Evolutionary conservation across 2,888 invertebrate genomes (phyloP).

Genomic region (Caenorhabditis sinica): DNA sequence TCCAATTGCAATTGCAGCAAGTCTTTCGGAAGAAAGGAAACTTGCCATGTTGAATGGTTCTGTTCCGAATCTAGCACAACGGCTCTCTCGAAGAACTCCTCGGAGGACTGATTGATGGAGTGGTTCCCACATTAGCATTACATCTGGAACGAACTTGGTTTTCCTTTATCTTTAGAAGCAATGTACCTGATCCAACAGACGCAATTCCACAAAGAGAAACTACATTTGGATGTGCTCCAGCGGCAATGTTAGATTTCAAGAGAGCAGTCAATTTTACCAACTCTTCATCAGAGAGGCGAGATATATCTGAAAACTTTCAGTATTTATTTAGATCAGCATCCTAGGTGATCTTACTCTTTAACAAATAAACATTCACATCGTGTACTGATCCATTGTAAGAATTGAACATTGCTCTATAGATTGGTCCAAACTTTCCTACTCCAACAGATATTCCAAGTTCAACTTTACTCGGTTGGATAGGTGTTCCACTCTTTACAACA

Average conservation of each 20-base stretch:
- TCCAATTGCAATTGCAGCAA: constrained; percentile 66
- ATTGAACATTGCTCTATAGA: constrained; percentile 65
- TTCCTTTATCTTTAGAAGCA: not conserved
- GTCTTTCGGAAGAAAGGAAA: constrained; percentile 66
- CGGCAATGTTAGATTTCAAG: constrained; percentile 54
- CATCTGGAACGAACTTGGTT: constrained; percentile 63
- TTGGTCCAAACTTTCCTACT: constrained; percentile 64
- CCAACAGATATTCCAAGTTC: constrained; percentile 63
- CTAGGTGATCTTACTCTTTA: constrained; percentile 45
- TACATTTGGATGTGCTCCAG: constrained; percentile 65
- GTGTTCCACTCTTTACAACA: constrained; percentile 53
- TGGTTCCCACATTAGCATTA: constrained; percentile 68
- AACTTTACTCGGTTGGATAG: constrained; percentile 59
- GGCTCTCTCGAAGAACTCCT: constrained; percentile 67
- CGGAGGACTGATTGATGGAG: constrained; percentile 64
- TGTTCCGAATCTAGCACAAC: constrained; percentile 65
- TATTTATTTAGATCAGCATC: not conserved
- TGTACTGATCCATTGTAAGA: constrained; percentile 64
- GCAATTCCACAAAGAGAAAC: constrained; percentile 61
- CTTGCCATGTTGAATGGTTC: constrained; percentile 67
- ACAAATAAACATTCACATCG: constrained; percentile 65
- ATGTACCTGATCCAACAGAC: constrained; percentile 46
- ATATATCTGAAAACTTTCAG: constrained; percentile 46
- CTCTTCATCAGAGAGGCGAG: constrained; percentile 51
- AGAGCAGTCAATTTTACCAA: constrained; percentile 38